phyloP scores from a whole-genome alignment of 2,888 invertebrate genomes.

The Synergus gifuensis region DNA sequence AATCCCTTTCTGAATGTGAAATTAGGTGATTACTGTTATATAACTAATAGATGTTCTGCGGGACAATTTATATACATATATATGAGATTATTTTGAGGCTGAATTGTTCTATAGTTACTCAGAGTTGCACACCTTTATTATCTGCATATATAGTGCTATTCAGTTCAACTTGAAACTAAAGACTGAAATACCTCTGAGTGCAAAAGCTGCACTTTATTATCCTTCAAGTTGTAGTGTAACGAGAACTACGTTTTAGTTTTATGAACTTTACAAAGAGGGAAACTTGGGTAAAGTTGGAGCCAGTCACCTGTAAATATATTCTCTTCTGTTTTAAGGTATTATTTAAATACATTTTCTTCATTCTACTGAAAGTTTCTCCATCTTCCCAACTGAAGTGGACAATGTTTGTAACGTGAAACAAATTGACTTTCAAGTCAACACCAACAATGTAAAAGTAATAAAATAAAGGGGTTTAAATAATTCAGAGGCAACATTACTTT shows the following conservation, averaged over 20 bases:
- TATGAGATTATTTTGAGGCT: not conserved
- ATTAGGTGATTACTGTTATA: no score
- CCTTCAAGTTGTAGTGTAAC: constrained; percentile 16
- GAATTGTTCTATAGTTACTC: constrained; percentile 10
- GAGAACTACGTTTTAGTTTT: constrained; percentile 31
- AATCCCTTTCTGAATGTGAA: no score
- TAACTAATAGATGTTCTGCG: no score
- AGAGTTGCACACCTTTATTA: constrained; percentile 25
- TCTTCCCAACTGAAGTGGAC: not conserved
- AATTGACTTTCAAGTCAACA: not conserved
- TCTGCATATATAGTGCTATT: constrained; percentile 7
- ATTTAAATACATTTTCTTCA: constrained; percentile 6
- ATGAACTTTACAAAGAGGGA: constrained; percentile 18
- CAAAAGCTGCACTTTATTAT: constrained; percentile 35
- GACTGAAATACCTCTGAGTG: constrained; percentile 7
- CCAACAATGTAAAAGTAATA: not conserved
- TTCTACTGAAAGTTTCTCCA: not conserved
- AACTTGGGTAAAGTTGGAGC: constrained; percentile 13
- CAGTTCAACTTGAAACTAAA: constrained; percentile 21
- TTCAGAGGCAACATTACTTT: not conserved
- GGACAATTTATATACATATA: no score
- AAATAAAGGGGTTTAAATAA: not conserved
- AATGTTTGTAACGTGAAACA: not conserved
- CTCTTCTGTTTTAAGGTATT: constrained; percentile 9
- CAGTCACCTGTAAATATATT: constrained; percentile 21